Conservation (phyloP, 1,140 invertebrate species). For the Heliconius eleuchia region DNA sequence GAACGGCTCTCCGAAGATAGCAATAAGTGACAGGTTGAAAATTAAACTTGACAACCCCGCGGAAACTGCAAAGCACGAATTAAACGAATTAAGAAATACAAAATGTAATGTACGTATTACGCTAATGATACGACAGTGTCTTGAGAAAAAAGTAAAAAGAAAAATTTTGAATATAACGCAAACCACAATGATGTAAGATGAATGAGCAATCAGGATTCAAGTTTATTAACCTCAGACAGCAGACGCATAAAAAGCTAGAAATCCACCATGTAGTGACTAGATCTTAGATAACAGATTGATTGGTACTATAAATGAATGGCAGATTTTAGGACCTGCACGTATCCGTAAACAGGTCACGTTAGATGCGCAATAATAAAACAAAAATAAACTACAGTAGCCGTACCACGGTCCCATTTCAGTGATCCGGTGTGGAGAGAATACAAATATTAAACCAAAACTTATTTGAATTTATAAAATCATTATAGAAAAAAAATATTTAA, state of each 20-base stretch:
- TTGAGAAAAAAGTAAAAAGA: conserved; percentile 62
- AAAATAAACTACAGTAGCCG: conserved; percentile 58
- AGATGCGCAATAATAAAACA: conserved; percentile 58
- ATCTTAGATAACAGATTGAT: conserved; percentile 77
- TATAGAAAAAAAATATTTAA: background rate
- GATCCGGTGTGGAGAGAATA: conserved; percentile 47
- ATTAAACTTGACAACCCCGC: background rate
- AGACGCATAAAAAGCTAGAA: conserved; percentile 80
- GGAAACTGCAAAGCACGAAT: conserved; percentile 23
- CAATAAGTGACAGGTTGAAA: conserved; percentile 10
- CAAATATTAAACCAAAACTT: conserved; percentile 54
- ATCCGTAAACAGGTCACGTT: conserved; percentile 71
- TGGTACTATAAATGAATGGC: conserved; percentile 74
- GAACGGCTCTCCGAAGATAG: background rate
- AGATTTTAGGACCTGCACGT: conserved; percentile 61
- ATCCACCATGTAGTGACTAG: conserved; percentile 71
- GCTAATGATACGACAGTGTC: conserved; percentile 55
- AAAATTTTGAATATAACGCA: conserved; percentile 67
- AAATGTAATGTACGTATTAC: conserved; percentile 51
- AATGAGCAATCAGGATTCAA: conserved; percentile 74
- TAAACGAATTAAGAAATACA: conserved; percentile 37
- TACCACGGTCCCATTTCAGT: conserved; percentile 50
- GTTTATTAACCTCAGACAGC: conserved; percentile 71
- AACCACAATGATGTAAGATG: conserved; percentile 78
- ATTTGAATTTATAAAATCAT: conserved; percentile 34